These are phyloP conservation scores for Argyrosomus japonicus DNA, from an alignment of 2,113 vertebrate genomes.

Conservation along the genomic window DNA sequence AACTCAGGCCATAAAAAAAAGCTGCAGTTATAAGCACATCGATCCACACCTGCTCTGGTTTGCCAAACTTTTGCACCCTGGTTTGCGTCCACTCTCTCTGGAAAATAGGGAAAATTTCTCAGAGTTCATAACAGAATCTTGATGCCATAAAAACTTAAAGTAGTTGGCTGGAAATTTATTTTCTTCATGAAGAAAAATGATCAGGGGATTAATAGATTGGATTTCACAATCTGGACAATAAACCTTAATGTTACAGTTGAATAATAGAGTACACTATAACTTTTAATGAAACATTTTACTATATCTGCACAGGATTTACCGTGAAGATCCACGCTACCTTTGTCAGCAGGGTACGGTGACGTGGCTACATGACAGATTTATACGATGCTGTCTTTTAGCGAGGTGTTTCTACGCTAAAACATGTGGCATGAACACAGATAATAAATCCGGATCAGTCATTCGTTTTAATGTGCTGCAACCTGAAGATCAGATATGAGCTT, in stretches of 20 bases:
- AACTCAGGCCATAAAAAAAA: slow-evolving; percentile 45
- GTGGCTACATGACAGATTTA: slow-evolving; percentile 6
- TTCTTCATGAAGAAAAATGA: slow-evolving; percentile 44
- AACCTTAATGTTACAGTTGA: slow-evolving; percentile 33
- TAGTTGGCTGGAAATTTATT: slow-evolving; percentile 35
- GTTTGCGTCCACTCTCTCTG: slow-evolving; percentile 23
- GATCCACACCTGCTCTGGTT: slow-evolving; percentile 36
- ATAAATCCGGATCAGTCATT: slow-evolving; percentile 27
- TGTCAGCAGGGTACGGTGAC: slow-evolving; percentile 16
- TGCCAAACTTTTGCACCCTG: slow-evolving; percentile 57
- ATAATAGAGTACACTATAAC: slow-evolving; percentile 20
- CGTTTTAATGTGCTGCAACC: background rate
- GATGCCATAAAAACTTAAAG: slow-evolving; percentile 45
- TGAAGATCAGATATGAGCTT: background rate
- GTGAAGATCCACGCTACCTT: slow-evolving; percentile 3
- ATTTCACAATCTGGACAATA: slow-evolving; percentile 21
- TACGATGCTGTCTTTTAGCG: slow-evolving; percentile 12
- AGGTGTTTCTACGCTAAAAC: slow-evolving; percentile 29
- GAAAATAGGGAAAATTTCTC: slow-evolving; percentile 47
- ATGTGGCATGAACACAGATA: background rate
- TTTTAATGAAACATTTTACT: slow-evolving; percentile 30
- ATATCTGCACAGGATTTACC: slow-evolving; percentile 16
- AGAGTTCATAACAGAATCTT: slow-evolving; percentile 51
- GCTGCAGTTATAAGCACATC: slow-evolving; percentile 41
- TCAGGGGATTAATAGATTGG: slow-evolving; percentile 33